Percentiles rank a stretch among this genome's conserved stretches.
Evolutionary conservation across 2,797 vertebrate genomes (phyloP).

Genomic region (Muscicapa striata): DNA sequence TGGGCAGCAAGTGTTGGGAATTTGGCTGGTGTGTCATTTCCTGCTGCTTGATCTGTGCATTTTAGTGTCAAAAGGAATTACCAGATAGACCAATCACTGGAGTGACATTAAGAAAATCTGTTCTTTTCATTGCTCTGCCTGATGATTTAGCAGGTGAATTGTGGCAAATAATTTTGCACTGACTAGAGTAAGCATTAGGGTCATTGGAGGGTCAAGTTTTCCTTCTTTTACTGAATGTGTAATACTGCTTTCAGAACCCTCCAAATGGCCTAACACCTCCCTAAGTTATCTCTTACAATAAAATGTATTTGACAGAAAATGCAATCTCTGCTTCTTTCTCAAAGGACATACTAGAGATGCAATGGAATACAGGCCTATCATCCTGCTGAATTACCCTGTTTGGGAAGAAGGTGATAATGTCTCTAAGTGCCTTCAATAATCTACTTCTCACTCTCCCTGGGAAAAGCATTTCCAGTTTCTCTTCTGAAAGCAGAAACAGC

Average conservation of each 20-base stretch:
- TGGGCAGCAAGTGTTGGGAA: not conserved
- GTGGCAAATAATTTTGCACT: not conserved
- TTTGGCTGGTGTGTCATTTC: not conserved
- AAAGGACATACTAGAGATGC: not conserved
- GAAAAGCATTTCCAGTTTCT: not conserved
- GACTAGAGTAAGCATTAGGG: not conserved
- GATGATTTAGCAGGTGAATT: not conserved
- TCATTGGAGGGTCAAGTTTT: not conserved
- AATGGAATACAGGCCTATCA: not conserved
- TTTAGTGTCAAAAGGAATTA: constrained; percentile 33
- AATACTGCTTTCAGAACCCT: not conserved
- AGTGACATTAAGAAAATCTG: constrained; percentile 11
- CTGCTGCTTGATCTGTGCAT: not conserved
- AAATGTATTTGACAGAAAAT: not conserved
- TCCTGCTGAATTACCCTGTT: not conserved
- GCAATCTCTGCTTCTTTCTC: not conserved
- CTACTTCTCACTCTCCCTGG: not conserved
- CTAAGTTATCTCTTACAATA: not conserved
- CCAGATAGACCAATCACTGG: not conserved
- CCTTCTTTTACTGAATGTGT: not conserved
- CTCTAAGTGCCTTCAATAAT: not conserved
- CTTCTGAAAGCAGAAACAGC: not conserved
- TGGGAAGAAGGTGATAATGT: not conserved
- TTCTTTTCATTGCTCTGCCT: not conserved
- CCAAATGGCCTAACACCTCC: not conserved